Base-by-base conservation (phyloP, 2,113 vertebrate species). In the Lepus americanus region DNA sequence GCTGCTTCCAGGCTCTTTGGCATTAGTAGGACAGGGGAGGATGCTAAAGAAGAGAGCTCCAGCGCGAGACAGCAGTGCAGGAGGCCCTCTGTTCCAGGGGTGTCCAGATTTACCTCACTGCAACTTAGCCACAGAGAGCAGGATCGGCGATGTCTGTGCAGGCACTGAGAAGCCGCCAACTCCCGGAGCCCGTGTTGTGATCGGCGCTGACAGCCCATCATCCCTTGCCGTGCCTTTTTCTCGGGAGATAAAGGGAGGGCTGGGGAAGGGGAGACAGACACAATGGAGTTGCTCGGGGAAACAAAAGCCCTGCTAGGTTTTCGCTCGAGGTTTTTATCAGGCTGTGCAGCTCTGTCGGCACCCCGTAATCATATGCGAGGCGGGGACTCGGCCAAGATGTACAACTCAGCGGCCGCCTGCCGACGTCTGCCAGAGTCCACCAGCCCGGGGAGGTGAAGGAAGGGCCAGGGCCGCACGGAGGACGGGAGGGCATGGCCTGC, bases 181-280 rank as follows among this genome's bases (percentile, higher is more conserved):
- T 98, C 94, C 95, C 44, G 78, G 19, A 77, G 96, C 94, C 97
- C 89, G 5, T 95, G 97, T 97, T 98, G 97, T 97, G 96, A 98
- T 97, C 92, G 6, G 89, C 61, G 97, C 95, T 98, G 97, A 98
- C 97, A 98, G 97, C 96, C 92, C 95, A 97, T 98, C 91, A 97
- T 98, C 97, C 44, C 96, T 97, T 92, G 53, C 95, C 25, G 74
- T 79, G 3, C 14, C 7, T 49, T 92, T 79, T 61, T 16, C 70
- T 61, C 0, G 72, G 51, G n/a, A 53, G 69, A 78, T 92, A 85
- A 89, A 96, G 77, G 93, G 96, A 92, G 67, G 87, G 70, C 77
- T 33, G 39, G 79, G 70, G 55, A 74, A 89, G 77, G n/a, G 33
- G 44, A 95, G 59, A 79, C 39, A 91, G 51, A 63, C 88, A 96